Evolutionary conservation across 2,797 vertebrate species (phyloP), one percentile per base, ranked within the genome.

Genomic region (Tokudaia muenninki): DNA sequence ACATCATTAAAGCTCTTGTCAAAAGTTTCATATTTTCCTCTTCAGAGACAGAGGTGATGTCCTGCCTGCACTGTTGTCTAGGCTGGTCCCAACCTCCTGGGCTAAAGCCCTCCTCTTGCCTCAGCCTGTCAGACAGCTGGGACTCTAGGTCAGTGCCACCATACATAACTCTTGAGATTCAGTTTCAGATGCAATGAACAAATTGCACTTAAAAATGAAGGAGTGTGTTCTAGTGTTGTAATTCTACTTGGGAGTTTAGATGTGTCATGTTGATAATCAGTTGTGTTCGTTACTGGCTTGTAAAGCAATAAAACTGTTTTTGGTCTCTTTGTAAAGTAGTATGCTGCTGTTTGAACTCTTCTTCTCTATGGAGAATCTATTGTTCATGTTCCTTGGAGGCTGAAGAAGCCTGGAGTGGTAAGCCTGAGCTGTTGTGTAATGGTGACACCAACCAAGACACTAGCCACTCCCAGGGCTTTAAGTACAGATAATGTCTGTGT

Each of bases 301-400:
- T 96, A 96, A 97, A 97, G 97, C 94, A 97, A 95, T 97, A 97
- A 97, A 92, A 70, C n/a, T 70, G 34, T 57, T 94, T 70, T 82
- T 75, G 34, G 67, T 92, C 41, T 94, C 59, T 94, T 94, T 87
- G 81, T 97, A 94, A 88, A 19, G 92, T 65, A 87, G 14, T 96
- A 41, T 94, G 61, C 44, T 82, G n/a, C 77, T 77, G 5, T 88
- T 90, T 95, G 70, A 96, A 88, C 16, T 82, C 2, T 77, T 86
- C 2, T 72, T 80, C 55, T 63, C 6, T 44, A 1, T 37, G 34
- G 79, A 92, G 50, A 94, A 81, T 52, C 79, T 89, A 55, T 94
- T 92, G 47, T 92, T 63, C 84, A 12, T 81, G 44, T 81, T 74
- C 47, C 72, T 70, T 61, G 90, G 96, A 41, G 21, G 74, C 72